Conservation (phyloP, 1,140 invertebrate species). For the Leptinotarsa undecemlineata region DNA sequence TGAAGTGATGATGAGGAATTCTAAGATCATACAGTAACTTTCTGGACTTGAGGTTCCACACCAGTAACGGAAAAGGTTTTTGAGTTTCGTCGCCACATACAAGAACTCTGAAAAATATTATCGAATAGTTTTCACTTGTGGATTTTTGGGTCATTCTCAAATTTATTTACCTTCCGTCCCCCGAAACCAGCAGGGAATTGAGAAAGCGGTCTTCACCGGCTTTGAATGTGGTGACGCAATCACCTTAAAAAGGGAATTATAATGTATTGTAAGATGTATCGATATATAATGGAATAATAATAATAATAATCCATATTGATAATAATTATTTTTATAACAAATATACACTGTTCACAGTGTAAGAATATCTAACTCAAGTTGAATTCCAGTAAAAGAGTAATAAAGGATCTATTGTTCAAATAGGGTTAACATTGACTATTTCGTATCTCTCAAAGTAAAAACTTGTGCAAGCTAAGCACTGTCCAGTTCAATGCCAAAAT, state of each 20-base stretch:
- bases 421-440: too few relatives aligned
- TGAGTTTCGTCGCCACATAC: slow-evolving; percentile 91
- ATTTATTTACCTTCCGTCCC: slow-evolving; percentile 72
- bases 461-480: too few relatives aligned
- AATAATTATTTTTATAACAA: too few relatives aligned
- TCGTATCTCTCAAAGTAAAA: too few relatives aligned
- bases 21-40: slow-evolving; percentile 85
- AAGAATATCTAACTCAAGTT: too few relatives aligned
- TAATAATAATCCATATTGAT: too few relatives aligned
- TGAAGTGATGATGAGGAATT: slow-evolving; percentile 86
- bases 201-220: slow-evolving; percentile 86
- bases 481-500: too few relatives aligned
- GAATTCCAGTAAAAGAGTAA: too few relatives aligned
- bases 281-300: neutral
- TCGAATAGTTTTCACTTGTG: neutral
- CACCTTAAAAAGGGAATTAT: slow-evolving; percentile 57
- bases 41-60: slow-evolving; percentile 82
- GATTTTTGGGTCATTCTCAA: neutral
- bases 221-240: slow-evolving; percentile 86
- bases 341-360: too few relatives aligned
- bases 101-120: slow-evolving; percentile 64
- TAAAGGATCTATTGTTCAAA: too few relatives aligned
- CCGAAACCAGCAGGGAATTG: slow-evolving; percentile 83
- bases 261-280: neutral
- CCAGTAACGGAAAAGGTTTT: slow-evolving; percentile 85